Evolutionary conservation across 2,888 invertebrate genomes (phyloP).

Genomic region (Dicycla oo): DNA sequence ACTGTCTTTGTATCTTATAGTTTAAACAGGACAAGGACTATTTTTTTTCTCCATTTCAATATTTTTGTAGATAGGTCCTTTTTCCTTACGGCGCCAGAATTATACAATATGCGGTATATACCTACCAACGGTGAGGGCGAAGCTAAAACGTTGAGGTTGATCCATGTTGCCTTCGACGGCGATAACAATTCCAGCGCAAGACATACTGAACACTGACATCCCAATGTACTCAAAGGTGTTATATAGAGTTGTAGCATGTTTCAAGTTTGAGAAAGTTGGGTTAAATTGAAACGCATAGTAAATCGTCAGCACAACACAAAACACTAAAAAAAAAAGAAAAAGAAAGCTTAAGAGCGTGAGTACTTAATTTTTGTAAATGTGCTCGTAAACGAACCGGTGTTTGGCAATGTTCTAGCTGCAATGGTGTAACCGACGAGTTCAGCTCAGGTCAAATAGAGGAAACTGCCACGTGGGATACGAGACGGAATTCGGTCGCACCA

Average conservation of each 20-base stretch:
- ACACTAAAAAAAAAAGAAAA: constrained; percentile 68
- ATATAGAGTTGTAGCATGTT: accelerated
- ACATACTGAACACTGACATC: constrained; percentile 32
- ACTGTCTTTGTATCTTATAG: no score
- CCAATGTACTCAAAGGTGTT: constrained; percentile 1
- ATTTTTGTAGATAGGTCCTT: no score
- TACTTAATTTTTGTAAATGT: no score
- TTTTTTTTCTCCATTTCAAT: no score
- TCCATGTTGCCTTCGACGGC: constrained; percentile 17
- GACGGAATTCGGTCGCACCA: no score
- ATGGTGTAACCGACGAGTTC: no score
- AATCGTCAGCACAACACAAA: constrained; percentile 71
- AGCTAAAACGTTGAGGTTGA: background rate
- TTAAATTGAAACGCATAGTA: constrained; percentile 67
- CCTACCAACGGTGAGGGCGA: background rate
- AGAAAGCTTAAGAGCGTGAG: background rate
- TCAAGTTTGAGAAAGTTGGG: background rate
- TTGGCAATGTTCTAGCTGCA: no score
- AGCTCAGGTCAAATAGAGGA: no score
- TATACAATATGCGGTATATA: constrained; percentile 1
- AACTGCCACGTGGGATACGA: no score
- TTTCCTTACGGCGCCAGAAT: no score
- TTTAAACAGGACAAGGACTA: no score
- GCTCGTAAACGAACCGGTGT: no score
- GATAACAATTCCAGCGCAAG: constrained; percentile 21